Evolutionary conservation across 1,140 invertebrate genomes (phyloP).

Genomic region (Diabrotica undecimpunctata): DNA sequence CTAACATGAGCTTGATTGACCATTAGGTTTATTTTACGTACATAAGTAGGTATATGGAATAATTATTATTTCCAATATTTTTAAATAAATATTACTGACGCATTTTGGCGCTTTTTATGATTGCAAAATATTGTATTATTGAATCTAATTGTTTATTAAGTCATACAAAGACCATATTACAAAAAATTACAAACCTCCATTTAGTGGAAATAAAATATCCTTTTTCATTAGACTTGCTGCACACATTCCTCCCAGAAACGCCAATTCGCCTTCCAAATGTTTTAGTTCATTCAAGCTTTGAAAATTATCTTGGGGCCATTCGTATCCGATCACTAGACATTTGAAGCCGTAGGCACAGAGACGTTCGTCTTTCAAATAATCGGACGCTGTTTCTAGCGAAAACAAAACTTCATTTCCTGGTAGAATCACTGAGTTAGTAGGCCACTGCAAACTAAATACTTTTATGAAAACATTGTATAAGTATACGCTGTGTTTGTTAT

Average conservation of each 20-base stretch:
- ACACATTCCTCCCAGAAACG: conserved; percentile 88
- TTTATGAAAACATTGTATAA: neutral
- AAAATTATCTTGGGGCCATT: conserved; percentile 60
- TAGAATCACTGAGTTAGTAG: conserved; percentile 78
- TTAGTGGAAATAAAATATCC: conserved; percentile 70
- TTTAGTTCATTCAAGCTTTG: conserved; percentile 54
- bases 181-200: conserved; percentile 50
- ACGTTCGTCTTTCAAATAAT: conserved; percentile 91
- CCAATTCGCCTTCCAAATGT: conserved; percentile 84
- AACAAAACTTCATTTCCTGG: conserved; percentile 94
- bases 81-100: no score
- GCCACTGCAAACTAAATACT: conserved; percentile 73
- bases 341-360: conserved; percentile 84
- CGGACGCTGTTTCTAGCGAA: conserved; percentile 90
- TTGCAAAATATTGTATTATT: no score
- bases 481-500: no score
- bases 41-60: no score
- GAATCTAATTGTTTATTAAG: no score
- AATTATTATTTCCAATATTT: no score
- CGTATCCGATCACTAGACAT: conserved; percentile 88
- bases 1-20: no score
- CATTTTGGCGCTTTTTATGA: no score
- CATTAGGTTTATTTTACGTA: no score
- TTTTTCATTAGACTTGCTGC: conserved; percentile 83
- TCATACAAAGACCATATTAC: no score